These are phyloP conservation scores for Hoplostethus mediterraneus DNA, from an alignment of 2,797 vertebrate species.

Conservation along the genomic window DNA sequence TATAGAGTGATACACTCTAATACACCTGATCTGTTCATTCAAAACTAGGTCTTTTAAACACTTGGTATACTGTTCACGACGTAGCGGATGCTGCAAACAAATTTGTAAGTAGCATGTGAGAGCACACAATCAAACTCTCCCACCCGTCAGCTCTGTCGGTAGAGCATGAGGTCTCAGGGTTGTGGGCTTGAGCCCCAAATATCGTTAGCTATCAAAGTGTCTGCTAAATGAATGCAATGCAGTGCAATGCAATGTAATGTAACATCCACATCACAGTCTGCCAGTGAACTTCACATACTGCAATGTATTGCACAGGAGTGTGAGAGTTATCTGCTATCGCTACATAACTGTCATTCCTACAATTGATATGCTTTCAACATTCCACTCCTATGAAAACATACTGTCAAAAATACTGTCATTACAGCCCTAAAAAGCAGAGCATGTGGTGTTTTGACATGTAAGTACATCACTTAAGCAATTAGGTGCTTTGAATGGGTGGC, in stretches of 20 bases:
- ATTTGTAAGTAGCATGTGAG: slow-evolving; percentile 15
- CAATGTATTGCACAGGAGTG: not conserved
- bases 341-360: slow-evolving; percentile 54
- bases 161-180: no score
- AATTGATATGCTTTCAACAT: slow-evolving; percentile 67
- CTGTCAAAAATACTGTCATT: slow-evolving; percentile 60
- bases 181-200: no score
- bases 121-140: slow-evolving; percentile 27
- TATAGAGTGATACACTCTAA: slow-evolving; percentile 27
- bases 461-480: slow-evolving; percentile 78
- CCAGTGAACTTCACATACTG: slow-evolving; percentile 12
- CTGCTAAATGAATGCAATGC: no score
- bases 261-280: slow-evolving; percentile 21
- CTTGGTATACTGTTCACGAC: slow-evolving; percentile 17
- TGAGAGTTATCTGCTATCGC: slow-evolving; percentile 22
- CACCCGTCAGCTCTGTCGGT: no score
- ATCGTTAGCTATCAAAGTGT: no score
- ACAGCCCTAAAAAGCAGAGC: slow-evolving; percentile 59
- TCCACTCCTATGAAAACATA: slow-evolving; percentile 57
- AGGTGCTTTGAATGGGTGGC: slow-evolving; percentile 58
- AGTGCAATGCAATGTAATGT: no score
- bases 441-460: slow-evolving; percentile 70
- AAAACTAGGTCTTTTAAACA: slow-evolving; percentile 32
- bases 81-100: slow-evolving; percentile 16
- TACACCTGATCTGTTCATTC: slow-evolving; percentile 50